Evolutionary conservation across 1,140 invertebrate species (phyloP), one percentile per base, ranked within the genome.

Genomic region (Eriosoma lanigerum): DNA sequence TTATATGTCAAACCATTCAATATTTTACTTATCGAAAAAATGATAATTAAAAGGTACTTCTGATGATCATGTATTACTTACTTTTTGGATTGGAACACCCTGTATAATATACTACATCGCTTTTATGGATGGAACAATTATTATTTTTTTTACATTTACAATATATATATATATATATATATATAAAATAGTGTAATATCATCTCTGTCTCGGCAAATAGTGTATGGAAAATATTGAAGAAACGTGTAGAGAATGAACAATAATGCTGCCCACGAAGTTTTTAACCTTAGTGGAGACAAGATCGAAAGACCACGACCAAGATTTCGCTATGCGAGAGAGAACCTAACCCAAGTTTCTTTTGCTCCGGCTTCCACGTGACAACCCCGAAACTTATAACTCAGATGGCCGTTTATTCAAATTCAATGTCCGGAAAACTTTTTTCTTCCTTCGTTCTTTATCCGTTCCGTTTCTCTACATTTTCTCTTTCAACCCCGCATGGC

Each of bases 381-480:
- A 44, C 73, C 54, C 38, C 38, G 32, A 78, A 78, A 78, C 75
- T 78, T 78, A 48, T 68, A 76, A 60, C 73, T 76, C 73, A 44
- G 56, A 76, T 46, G 44, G 75, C 21, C 56, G 56, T 38, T 62
- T 62, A 78, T 78, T 62, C 75, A 62, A 60, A 78, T 78, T 62
- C 75, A 78, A 78, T 78, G 75, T 78, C 75, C 44, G 75, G 75
- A 78, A 62, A 78, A 78, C 75, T 62, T 15, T 78, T 58, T 68
- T 48, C 13, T 44, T 38, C 46, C 46, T 54, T 73, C 48, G 32
- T 19, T n/a, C 17, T 54, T 21, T 21, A 29, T 12, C 32, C 32
- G 32, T 38, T 60, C 13, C 2, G 19, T 29, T 78, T 21, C 21
- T 17, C 21, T 48, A 4, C 24, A 32, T 32, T n/a, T 19, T 3